Evolutionary conservation across 2,888 invertebrate species (phyloP).

Genomic region (Glaucopsyche alexis): DNA sequence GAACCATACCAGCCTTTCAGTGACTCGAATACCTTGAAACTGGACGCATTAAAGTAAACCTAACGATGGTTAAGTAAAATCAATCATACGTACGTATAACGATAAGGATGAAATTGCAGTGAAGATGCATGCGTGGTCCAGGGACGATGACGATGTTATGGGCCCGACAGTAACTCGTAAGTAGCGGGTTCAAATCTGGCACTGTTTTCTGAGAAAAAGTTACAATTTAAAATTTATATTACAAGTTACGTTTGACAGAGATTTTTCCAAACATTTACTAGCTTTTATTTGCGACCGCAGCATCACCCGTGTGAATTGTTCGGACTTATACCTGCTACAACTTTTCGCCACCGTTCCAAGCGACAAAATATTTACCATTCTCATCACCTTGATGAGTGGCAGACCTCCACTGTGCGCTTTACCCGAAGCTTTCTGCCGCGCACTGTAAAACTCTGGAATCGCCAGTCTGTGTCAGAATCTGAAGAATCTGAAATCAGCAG

Average conservation of each 20-base stretch:
- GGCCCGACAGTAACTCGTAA: slow-evolving; percentile 67
- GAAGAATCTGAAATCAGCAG: too few species aligned
- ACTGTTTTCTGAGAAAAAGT: neutral
- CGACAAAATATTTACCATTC: too few species aligned
- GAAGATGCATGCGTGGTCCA: slow-evolving; percentile 65
- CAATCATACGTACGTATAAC: neutral
- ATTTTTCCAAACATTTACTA: neutral
- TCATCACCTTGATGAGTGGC: too few species aligned
- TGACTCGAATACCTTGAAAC: slow-evolving; percentile 55
- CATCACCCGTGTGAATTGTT: too few species aligned
- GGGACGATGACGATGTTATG: slow-evolving; percentile 60
- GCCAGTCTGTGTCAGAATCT: too few species aligned
- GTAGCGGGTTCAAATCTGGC: slow-evolving; percentile 41
- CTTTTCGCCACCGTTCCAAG: too few species aligned
- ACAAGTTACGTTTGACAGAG: neutral
- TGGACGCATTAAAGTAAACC: slow-evolving; percentile 42
- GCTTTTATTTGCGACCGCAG: too few species aligned
- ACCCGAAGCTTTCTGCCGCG: too few species aligned
- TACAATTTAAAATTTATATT: neutral
- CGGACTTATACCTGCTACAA: too few species aligned
- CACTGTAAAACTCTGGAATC: too few species aligned
- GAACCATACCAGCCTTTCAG: slow-evolving; percentile 58
- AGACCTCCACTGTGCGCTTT: too few species aligned
- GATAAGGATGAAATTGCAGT: slow-evolving; percentile 21
- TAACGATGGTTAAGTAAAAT: slow-evolving; percentile 24